phyloP scores from a whole-genome alignment of 2,888 invertebrate genomes.

The Oscheius myriophilus region DNA sequence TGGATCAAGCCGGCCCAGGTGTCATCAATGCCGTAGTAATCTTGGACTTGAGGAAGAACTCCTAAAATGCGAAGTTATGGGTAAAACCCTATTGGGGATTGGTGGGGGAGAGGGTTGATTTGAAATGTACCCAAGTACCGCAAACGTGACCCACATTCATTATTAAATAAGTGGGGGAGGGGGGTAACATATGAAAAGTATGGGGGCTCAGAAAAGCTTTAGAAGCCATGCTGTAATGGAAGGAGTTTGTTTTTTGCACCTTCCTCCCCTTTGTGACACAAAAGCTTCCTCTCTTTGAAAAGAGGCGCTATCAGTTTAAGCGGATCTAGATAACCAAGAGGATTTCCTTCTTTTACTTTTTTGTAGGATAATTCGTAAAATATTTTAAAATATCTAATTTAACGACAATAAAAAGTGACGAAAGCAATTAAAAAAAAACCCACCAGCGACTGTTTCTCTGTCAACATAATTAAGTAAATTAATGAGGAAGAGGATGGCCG shows the following conservation, averaged over 20 bases:
- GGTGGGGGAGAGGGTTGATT: neutral
- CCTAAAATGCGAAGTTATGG: slow-evolving; percentile 78
- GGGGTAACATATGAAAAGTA: slow-evolving; percentile 5
- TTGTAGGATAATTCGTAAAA: neutral
- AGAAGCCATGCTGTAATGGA: too few species aligned
- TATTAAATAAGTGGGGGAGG: neutral
- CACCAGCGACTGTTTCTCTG: slow-evolving; percentile 93
- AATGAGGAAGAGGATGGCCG: slow-evolving; percentile 79
- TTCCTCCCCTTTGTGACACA: too few species aligned
- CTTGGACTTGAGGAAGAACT: slow-evolving; percentile 83
- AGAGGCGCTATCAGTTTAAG: neutral
- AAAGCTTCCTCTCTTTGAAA: too few species aligned
- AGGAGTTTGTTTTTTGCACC: too few species aligned
- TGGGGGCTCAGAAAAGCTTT: too few species aligned
- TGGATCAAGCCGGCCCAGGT: slow-evolving; percentile 87
- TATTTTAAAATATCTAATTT: too few species aligned
- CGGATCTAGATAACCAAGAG: neutral
- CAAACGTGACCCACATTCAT: too few species aligned
- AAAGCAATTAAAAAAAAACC: too few species aligned
- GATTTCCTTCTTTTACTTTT: too few species aligned
- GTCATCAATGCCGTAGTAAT: slow-evolving; percentile 81
- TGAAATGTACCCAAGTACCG: too few species aligned
- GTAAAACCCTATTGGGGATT: neutral
- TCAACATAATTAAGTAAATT: slow-evolving; percentile 99
- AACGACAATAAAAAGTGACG: too few species aligned